Evolutionary conservation across 2,113 vertebrate species (phyloP).

Genomic region (Bothrops jararaca): DNA sequence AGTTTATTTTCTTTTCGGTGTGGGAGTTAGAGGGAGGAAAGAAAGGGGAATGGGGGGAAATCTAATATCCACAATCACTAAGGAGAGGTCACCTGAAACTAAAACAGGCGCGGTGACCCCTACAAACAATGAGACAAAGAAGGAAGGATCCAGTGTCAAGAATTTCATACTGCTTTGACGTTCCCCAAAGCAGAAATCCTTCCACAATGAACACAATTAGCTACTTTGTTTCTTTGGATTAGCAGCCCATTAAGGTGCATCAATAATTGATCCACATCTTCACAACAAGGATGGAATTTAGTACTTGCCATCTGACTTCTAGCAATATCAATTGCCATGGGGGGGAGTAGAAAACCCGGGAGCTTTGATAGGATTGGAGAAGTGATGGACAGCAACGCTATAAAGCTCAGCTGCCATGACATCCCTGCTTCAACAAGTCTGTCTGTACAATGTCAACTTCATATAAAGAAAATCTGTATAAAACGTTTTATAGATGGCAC

Average conservation of each 20-base stretch:
- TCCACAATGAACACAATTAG: constrained; percentile 16
- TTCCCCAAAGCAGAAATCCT: neutral
- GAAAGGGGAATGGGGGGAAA: neutral
- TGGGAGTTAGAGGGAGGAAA: neutral
- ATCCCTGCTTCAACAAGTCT: neutral
- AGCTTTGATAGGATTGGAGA: neutral
- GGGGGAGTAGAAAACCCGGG: neutral
- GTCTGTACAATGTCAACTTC: too few species aligned
- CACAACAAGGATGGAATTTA: neutral
- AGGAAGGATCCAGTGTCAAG: neutral
- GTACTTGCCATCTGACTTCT: neutral
- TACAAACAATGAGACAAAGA: neutral
- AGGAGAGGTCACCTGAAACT: neutral
- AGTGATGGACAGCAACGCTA: neutral
- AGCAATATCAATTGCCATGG: neutral
- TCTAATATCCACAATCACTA: neutral
- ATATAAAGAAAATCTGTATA: too few species aligned
- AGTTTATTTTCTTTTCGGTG: neutral
- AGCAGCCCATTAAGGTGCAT: constrained; percentile 11
- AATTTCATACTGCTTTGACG: neutral
- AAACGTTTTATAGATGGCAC: too few species aligned
- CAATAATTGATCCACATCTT: constrained; percentile 10
- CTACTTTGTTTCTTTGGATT: neutral
- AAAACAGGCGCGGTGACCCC: neutral
- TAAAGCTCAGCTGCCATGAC: neutral